Conservation (phyloP, 35 echinoderm and acorn worm species). For the Ophiothrix spiculata region DNA sequence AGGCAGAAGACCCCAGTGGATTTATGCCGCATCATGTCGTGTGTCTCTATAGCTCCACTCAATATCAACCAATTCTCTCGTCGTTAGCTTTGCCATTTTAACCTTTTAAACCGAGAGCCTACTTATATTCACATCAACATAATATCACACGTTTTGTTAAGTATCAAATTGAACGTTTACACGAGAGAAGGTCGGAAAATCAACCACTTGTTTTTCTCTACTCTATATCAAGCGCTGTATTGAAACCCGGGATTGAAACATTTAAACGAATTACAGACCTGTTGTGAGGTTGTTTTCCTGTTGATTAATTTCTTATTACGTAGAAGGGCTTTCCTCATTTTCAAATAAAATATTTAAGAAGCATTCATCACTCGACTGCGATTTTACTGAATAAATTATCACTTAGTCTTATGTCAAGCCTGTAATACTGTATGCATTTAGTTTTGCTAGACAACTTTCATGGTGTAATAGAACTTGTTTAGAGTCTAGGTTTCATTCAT, state of each 20-base stretch:
- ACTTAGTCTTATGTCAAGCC: background rate
- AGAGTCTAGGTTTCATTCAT: too few relatives aligned
- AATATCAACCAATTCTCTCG: background rate
- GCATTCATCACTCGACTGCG: constrained; percentile 11
- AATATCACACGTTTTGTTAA: background rate
- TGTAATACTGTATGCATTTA: background rate
- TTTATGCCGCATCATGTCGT: background rate
- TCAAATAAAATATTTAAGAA: constrained; percentile 17
- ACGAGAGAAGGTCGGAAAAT: background rate
- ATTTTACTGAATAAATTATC: constrained; percentile 17
- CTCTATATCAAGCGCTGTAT: too few relatives aligned
- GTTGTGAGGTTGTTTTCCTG: background rate
- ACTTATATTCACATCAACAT: background rate
- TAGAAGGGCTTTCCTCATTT: constrained; percentile 12
- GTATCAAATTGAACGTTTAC: background rate
- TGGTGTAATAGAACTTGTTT: too few relatives aligned
- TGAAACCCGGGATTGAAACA: background rate
- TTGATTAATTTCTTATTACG: constrained; percentile 11
- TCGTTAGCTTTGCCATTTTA: background rate
- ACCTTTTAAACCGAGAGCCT: constrained; percentile 5
- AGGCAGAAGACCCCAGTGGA: background rate
- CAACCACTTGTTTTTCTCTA: too few relatives aligned
- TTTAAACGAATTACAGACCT: background rate
- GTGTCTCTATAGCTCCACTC: background rate
- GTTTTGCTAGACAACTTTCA: too few relatives aligned